These are phyloP conservation scores for Nineta flava DNA, from an alignment of 2,888 invertebrate species.

Conservation along the genomic window DNA sequence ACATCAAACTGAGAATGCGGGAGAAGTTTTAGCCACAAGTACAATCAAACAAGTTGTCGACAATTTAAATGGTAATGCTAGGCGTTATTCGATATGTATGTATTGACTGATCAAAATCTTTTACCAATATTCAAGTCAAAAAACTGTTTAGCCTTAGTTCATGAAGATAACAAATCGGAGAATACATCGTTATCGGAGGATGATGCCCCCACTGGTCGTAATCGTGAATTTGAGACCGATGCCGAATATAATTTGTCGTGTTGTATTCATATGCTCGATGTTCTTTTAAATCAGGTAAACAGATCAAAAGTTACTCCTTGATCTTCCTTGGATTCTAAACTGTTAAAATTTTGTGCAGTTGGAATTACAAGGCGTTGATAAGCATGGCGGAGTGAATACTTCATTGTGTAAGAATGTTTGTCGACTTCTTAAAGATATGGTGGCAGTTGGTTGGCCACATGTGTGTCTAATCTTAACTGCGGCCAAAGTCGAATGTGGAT, in stretches of 20 bases:
- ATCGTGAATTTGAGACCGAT: conserved; percentile 52
- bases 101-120: conserved; percentile 9
- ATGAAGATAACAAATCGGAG: conserved; percentile 47
- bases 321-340: no score
- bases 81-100: conserved; percentile 40
- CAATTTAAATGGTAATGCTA: conserved; percentile 23
- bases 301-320: no score
- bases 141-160: conserved; percentile 37
- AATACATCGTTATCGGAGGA: conserved; percentile 55
- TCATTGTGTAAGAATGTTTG: conserved; percentile 58
- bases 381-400: conserved; percentile 63
- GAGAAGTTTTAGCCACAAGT: neutral
- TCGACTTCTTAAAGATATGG: conserved; percentile 57
- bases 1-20: conserved; percentile 11
- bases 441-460: conserved; percentile 56
- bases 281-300: conserved; percentile 75
- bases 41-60: conserved; percentile 11
- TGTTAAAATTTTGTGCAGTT: conserved; percentile 31
- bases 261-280: conserved; percentile 91
- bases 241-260: conserved; percentile 75
- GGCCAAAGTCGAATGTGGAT: conserved; percentile 52
- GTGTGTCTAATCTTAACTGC: conserved; percentile 34
- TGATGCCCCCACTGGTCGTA: conserved; percentile 40
- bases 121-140: neutral
- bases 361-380: conserved; percentile 72